Percentiles rank a stretch among this genome's conserved stretches.
Conservation (phyloP, 2,797 vertebrate species). For the Sebastiscus albofasciatus region DNA sequence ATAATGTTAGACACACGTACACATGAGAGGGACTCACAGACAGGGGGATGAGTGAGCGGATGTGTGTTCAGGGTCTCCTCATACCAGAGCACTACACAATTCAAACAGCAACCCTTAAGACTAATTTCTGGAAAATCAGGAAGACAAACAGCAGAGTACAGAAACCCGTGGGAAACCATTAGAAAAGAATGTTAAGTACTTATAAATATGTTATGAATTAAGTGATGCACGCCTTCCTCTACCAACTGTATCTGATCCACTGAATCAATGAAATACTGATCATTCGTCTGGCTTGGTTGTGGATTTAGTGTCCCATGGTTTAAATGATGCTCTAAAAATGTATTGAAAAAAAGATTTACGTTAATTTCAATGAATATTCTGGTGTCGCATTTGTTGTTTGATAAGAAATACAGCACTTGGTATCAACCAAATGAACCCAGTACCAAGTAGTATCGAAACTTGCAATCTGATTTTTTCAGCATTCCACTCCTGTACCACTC, state of each 20-base stretch:
- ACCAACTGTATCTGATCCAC: neutral
- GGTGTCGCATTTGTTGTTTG: neutral
- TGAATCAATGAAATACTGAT: neutral
- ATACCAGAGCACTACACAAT: neutral
- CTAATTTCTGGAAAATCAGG: constrained; percentile 15
- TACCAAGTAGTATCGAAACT: no score
- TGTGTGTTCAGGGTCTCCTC: constrained; percentile 47
- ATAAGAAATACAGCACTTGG: neutral
- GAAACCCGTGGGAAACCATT: neutral
- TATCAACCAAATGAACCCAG: no score
- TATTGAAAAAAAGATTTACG: neutral
- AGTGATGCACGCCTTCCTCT: neutral
- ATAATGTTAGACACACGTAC: constrained; percentile 57
- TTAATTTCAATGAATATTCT: neutral
- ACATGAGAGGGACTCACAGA: constrained; percentile 34
- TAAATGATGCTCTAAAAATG: neutral
- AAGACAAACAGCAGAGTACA: constrained; percentile 8
- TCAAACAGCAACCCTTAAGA: constrained; percentile 22
- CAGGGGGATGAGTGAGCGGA: constrained; percentile 49
- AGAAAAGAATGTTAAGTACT: constrained; percentile 9
- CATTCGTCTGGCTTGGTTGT: neutral
- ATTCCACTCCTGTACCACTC: no score
- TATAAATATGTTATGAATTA: constrained; percentile 9
- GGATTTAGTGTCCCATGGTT: neutral
- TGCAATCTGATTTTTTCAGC: no score